Conservation (phyloP, 2,797 vertebrate species). For the Syngnathus rostellatus region DNA sequence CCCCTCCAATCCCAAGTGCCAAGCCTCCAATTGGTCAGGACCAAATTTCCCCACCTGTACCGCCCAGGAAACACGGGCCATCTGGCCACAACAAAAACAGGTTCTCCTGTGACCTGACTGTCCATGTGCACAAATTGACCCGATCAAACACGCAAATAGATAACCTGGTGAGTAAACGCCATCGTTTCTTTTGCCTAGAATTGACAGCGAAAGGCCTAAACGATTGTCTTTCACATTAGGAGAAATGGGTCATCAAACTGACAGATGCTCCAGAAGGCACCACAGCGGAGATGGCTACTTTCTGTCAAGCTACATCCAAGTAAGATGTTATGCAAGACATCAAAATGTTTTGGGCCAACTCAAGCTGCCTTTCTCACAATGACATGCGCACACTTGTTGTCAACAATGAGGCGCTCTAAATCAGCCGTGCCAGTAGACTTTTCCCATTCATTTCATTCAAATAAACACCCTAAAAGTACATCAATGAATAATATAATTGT, state of each 20-base stretch:
- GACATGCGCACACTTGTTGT: too few relatives aligned
- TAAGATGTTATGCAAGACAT: slow-evolving; percentile 28
- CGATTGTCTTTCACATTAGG: slow-evolving; percentile 29
- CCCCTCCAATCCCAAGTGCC: not conserved
- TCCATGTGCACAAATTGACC: slow-evolving; percentile 14
- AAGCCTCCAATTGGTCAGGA: not conserved
- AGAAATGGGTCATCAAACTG: slow-evolving; percentile 48
- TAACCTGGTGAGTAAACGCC: slow-evolving; percentile 42
- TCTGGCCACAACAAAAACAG: not conserved
- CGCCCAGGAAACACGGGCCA: slow-evolving; percentile 23
- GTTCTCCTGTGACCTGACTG: slow-evolving; percentile 14
- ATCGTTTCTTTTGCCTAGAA: not conserved
- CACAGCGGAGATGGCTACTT: slow-evolving; percentile 45
- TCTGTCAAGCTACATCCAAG: slow-evolving; percentile 45
- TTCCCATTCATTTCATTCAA: too few relatives aligned
- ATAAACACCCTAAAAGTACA: too few relatives aligned
- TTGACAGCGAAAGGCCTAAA: not conserved
- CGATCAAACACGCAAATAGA: slow-evolving; percentile 41
- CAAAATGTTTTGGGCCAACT: not conserved
- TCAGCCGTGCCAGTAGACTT: not conserved
- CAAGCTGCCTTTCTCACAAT: too few relatives aligned
- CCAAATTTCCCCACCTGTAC: slow-evolving; percentile 46
- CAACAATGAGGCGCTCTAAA: not conserved
- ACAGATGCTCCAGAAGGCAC: slow-evolving; percentile 55
- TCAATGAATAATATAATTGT: too few relatives aligned